These are phyloP conservation scores for Taurulus bubalis DNA, from an alignment of 2,113 vertebrate species.

Conservation along the genomic window DNA sequence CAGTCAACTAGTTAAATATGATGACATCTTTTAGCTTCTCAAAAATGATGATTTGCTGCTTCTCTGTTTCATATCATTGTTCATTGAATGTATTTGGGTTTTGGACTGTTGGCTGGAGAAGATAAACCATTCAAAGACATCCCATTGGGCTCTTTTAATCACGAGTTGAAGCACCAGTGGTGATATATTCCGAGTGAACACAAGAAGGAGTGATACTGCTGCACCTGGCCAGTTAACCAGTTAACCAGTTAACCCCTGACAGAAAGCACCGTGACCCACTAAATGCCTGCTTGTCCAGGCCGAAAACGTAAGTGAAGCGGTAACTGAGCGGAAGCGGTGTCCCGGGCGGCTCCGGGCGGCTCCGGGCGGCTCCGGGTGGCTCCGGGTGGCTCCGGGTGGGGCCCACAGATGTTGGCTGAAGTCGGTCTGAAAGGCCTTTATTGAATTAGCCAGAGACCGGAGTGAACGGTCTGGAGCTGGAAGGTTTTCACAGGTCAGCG, in stretches of 20 bases:
- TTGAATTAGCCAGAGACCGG: slow-evolving; percentile 65
- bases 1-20: not conserved
- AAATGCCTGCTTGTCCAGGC: slow-evolving; percentile 13
- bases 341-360: slow-evolving; percentile 21
- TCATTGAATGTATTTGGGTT: not conserved
- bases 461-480: slow-evolving; percentile 50
- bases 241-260: slow-evolving; percentile 15
- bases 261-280: not conserved
- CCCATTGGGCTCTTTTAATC: not conserved
- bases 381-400: no score
- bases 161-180: not conserved
- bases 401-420: slow-evolving; percentile 59
- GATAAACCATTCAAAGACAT: not conserved
- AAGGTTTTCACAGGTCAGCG: slow-evolving; percentile 74
- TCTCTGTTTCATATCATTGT: not conserved
- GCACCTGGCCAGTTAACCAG: not conserved
- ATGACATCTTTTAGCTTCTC: not conserved
- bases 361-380: no score
- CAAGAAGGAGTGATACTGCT: not conserved
- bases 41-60: not conserved
- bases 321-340: slow-evolving; percentile 34
- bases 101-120: not conserved
- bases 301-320: slow-evolving; percentile 31
- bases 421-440: slow-evolving; percentile 57
- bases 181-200: not conserved